Base-by-base conservation (phyloP, 1,140 invertebrate genomes). In the Drosophila repleta region DNA sequence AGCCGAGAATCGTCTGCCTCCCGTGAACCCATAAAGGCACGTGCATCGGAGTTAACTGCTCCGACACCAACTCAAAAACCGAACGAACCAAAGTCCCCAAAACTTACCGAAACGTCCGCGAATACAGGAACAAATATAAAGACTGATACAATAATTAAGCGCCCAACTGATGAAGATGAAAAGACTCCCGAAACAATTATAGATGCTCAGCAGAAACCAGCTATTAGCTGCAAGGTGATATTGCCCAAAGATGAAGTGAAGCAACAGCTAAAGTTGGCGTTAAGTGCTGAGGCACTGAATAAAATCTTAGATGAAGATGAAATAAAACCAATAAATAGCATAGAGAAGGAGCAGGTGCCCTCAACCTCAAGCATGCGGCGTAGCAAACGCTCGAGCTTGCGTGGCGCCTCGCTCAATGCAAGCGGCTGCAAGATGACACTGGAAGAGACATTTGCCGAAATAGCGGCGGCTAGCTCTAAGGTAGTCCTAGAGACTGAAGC, bases 391-490 rank as follows among this genome's bases (percentile, higher is more conserved):
- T 65, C 67, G 11, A 24, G 20, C 1, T 21, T 49, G n/a, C 53
- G 55, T 26, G 39, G 15, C 20, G 21, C 7, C 6, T 3, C 21
- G 8, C 29, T 10, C 13, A 48, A 5, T 26, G 43, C 45, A 4
- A 20, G 32, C 0, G 61, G 49, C 26, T 67, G 66, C 10, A 84
- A 77, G 43, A 76, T 55, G 57, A 70, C 83, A 0, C 57, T 87
- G 8, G 82, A 87, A 51, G 75, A 87, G 39, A 81, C 67, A 10
- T 87, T 88, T 48, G 82, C 82, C 7, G 64, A 88, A 21, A 88
- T 87, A 11, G 61, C 78, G 2, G 78, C 79, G 6, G 43, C 48
- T 11, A 82, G 83, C 51, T 65, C 67, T 45, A 61, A 79, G 39
- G 62, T 61, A 15, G 61, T 71, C 7, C n/a, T 64, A 4, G 49